Conservation (phyloP, 2,113 vertebrate genomes). For the human (Homo sapiens) region DNA sequence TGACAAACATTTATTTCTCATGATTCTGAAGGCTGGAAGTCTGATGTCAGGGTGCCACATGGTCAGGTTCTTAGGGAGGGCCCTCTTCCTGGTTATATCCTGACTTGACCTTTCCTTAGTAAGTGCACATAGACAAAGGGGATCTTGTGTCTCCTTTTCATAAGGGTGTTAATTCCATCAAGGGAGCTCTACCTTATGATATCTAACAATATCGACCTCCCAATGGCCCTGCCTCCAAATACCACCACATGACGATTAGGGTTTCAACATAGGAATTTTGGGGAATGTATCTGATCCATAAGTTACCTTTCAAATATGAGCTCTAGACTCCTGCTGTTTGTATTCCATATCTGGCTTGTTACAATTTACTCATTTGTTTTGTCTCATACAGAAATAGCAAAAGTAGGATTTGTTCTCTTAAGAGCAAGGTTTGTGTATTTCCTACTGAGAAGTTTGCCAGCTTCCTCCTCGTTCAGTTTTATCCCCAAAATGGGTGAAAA, state of each 20-base stretch:
- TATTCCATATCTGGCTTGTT: background rate
- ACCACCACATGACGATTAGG: background rate
- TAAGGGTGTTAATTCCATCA: background rate
- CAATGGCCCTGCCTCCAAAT: background rate
- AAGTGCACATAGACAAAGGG: background rate
- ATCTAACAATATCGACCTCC: background rate
- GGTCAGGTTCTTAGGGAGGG: background rate
- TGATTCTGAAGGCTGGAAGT: too few species aligned
- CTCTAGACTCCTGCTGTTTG: background rate
- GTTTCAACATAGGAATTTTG: background rate
- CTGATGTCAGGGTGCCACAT: background rate
- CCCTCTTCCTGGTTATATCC: background rate
- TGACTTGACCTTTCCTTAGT: background rate
- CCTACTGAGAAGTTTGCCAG: background rate
- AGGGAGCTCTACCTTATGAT: background rate
- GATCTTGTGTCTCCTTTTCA: background rate
- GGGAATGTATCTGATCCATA: background rate
- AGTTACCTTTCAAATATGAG: background rate
- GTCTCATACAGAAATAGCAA: background rate
- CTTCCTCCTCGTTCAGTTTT: background rate
- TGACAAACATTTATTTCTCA: background rate
- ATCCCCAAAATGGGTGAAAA: background rate
- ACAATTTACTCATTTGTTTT: background rate
- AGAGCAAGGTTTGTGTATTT: background rate
- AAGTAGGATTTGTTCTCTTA: background rate